Base-by-base conservation (phyloP, 2,888 invertebrate species). In the Drosophila kanekoi region DNA sequence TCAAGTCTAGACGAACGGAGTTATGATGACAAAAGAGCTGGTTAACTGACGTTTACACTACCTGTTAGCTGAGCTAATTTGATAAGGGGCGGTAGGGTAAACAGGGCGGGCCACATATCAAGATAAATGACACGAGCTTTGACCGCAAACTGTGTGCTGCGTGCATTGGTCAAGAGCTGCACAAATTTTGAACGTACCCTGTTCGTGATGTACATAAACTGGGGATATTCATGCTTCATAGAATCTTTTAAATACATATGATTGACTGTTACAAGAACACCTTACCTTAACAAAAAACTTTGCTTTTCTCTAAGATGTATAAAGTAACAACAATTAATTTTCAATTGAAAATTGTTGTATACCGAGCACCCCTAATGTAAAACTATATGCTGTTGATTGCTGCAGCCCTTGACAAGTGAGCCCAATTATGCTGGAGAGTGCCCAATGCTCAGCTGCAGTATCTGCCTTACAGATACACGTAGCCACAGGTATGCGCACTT, bases 21-120 rank as follows among this genome's bases (percentile, higher is more conserved):
- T 49, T 64, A 70, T 58, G 65, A 71, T 68, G 61, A 72, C 83
- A 78, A 83, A 77, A 70, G 77, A 63, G 65, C 76, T 66, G 81
- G 73, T 45, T 70, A 82, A 85, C 79, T 79, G 79, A 79, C 84
- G 77, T 65, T 76, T 72, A 68, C 76, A 79, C 70, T 59, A 71
- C 73, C 81, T 79, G 79, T 52, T 68, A 69, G 62, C 61, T 41
- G 49, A 57, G 71, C 77, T 82, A 80, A 82, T 80, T 82, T 59
- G 64, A 43, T 49, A 33, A 18, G 14, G 41, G 58, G 23, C 10
- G 23, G 11, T 18, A 14, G 48, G 38, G 38, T 40, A 37, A 44
- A 41, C 60, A 20, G 49, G 45, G 6, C 16, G 20, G 40, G 20
- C 23, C 14, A 63, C 41, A 44, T 65, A 79, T 74, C 74, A 81